Conservation (phyloP, 2,797 vertebrate species). For the Alauda arvensis region DNA sequence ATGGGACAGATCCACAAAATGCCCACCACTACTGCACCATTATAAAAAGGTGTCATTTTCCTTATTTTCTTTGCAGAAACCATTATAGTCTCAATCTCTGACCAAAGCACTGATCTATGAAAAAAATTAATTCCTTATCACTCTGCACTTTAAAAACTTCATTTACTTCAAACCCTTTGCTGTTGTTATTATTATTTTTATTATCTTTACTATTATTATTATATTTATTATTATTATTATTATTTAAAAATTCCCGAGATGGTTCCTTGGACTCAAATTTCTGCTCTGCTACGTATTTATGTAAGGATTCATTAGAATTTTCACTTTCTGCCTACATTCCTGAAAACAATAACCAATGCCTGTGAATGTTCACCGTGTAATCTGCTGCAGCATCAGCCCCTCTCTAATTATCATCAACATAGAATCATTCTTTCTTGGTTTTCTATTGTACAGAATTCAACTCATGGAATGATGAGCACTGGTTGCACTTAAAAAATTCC, state of each 20-base stretch:
- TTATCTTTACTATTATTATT: background rate
- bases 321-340: slow-evolving; percentile 2
- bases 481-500: background rate
- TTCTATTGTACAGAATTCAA: background rate
- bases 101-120: background rate
- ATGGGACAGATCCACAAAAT: background rate
- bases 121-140: background rate
- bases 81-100: background rate
- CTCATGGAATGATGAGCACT: background rate
- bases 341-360: slow-evolving; percentile 9
- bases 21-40: background rate
- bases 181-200: background rate
- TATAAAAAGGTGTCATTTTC: background rate
- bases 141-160: background rate
- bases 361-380: slow-evolving; percentile 14
- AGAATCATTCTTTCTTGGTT: background rate
- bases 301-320: background rate
- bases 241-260: background rate
- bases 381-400: background rate
- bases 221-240: background rate
- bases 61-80: background rate
- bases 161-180: background rate
- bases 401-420: background rate
- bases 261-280: background rate
- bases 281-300: background rate